Evolutionary conservation across 2,797 vertebrate species (phyloP), one percentile per base, ranked within the genome.

Genomic region (Mallotus villosus): DNA sequence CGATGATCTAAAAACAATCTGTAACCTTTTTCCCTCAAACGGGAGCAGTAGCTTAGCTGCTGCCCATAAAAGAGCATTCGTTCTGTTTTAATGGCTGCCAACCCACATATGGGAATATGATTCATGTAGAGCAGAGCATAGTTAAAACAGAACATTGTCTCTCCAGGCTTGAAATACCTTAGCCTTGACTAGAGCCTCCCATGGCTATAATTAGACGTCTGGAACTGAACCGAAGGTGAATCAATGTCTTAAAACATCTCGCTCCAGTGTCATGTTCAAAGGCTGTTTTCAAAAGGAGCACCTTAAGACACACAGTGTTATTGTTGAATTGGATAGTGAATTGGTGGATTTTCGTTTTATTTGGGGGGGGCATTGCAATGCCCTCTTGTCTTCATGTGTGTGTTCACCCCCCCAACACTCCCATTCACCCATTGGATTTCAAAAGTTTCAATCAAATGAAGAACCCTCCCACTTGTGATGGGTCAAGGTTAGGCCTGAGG

Each of bases 11-110:
- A 75, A 82, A 70, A 59, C 67, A 80, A 76, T 80, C 51, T 67
- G 73, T 90, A 86, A 82, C 85, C 86, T 89, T 90, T 87, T 70
- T 84, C 68, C 81, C 84, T 78, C 84, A 84, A 73, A 62, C 74
- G 79, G 74, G 77, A 80, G 85, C 69, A 76, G 76, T 84, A 80
- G 86, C 84, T 85, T 89, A 84, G 84, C 85, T 83, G 84, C 81
- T 87, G 79, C 84, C 84, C 77, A 83, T 66, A 82, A 89, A 89
- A 89, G 86, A 85, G 84, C 88, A 89, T 89, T 88, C 82, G 88
- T 87, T 90, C 85, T 81, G 78, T 87, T 89, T 86, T 91, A 90
- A 91, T 91, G 85, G 87, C 86, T 82, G 84, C 88, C 89, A 90
- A 90, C 81, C 82, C 88, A 84, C 86, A 85, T 58, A 81, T 46